phyloP scores from a whole-genome alignment of 1,140 invertebrate genomes.

The Drosophila orosa region DNA sequence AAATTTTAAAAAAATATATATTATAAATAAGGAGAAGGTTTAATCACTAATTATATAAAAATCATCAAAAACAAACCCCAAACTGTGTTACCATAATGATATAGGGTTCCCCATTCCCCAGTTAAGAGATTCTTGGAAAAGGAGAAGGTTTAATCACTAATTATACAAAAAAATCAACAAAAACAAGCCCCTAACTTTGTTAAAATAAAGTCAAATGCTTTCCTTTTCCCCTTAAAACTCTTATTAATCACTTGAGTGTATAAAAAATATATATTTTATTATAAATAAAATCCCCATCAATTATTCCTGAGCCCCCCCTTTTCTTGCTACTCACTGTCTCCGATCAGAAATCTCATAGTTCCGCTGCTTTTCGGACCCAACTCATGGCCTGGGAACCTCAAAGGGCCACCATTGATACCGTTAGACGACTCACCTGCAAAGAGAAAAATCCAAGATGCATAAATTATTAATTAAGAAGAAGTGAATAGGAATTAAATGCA shows the following conservation, averaged over 20 bases:
- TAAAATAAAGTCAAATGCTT: no score
- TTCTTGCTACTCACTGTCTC: conserved; percentile 27
- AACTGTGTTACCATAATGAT: no score
- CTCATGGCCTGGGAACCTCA: conserved; percentile 21
- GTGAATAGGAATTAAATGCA: conserved; percentile 5
- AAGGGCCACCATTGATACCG: conserved; percentile 38
- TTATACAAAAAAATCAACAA: no score
- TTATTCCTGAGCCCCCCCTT: neutral
- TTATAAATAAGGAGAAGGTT: no score
- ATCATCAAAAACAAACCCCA: no score
- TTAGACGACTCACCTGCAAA: conserved; percentile 77
- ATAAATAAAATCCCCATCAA: neutral
- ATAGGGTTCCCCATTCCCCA: no score
- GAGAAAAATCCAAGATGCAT: conserved; percentile 39
- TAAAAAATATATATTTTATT: neutral
- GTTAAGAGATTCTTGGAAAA: no score
- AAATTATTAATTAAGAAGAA: conserved; percentile 71
- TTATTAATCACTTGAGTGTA: neutral
- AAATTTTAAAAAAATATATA: neutral
- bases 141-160: no score
- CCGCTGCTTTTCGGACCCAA: conserved; percentile 3
- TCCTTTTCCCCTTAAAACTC: neutral
- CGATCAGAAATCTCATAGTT: neutral
- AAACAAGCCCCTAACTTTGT: no score
- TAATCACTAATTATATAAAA: no score